Evolutionary conservation across 1,140 invertebrate genomes (phyloP).

Genomic region (Trichogramma pretiosum): DNA sequence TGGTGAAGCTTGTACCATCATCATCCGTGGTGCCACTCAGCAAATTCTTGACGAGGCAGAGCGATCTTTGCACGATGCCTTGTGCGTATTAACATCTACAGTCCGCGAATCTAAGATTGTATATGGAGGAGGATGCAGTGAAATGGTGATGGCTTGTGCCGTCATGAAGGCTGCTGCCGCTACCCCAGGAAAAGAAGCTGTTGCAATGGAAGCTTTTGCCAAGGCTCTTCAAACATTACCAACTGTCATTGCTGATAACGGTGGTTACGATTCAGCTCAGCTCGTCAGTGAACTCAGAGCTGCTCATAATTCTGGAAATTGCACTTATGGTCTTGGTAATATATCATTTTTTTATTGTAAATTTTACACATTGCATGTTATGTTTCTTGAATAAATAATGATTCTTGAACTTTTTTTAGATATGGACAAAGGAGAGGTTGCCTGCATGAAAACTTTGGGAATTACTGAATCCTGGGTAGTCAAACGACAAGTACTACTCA

Average conservation of each 20-base stretch:
- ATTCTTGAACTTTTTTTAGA: constrained; percentile 46
- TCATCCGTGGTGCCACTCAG: constrained; percentile 96
- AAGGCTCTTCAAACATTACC: constrained; percentile 80
- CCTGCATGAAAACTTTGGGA: constrained; percentile 80
- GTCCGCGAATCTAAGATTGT: constrained; percentile 87
- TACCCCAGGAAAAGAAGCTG: constrained; percentile 93
- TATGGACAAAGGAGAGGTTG: constrained; percentile 78
- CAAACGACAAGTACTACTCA: constrained; percentile 89
- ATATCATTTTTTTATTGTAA: background rate
- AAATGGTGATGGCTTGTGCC: constrained; percentile 94
- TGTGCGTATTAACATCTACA: constrained; percentile 94
- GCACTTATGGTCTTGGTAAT: constrained; percentile 73
- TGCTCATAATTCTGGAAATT: constrained; percentile 68
- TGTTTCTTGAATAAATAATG: constrained; percentile 2
- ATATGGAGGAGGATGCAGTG: constrained; percentile 87
- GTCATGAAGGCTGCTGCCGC: constrained; percentile 74
- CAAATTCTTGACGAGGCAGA: constrained; percentile 99
- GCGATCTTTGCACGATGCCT: constrained; percentile 92
- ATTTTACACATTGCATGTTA: background rate
- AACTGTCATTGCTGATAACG: constrained; percentile 95
- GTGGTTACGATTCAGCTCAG: constrained; percentile 95
- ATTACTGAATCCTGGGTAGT: constrained; percentile 96
- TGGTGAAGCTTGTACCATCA: constrained; percentile 94
- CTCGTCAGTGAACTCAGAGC: constrained; percentile 85
- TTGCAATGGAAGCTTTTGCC: constrained; percentile 95